Percentiles rank a stretch among this genome's conserved stretches.
phyloP scores from a whole-genome alignment of 1,140 invertebrate genomes.

The Acromyrmex charruanus region DNA sequence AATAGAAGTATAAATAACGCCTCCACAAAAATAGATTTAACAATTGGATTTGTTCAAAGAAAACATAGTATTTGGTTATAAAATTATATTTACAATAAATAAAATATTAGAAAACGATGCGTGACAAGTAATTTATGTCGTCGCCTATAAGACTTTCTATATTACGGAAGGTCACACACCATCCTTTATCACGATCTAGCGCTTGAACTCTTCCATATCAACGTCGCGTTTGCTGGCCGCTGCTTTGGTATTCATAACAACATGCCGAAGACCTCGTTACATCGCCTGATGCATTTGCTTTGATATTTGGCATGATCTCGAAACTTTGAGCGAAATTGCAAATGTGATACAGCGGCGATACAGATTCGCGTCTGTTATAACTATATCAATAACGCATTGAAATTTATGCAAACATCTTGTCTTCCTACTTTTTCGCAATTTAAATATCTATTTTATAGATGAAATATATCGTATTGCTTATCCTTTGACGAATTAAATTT shows the following conservation, averaged over 20 bases:
- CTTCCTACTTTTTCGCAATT: not conserved
- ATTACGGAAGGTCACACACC: slow-evolving; percentile 1
- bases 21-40: too few species aligned
- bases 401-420: not conserved
- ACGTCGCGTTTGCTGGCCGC: not conserved
- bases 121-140: slow-evolving; percentile 3
- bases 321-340: slow-evolving; percentile 37
- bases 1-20: too few species aligned
- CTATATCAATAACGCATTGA: not conserved
- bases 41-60: too few species aligned
- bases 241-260: slow-evolving; percentile 64
- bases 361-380: not conserved
- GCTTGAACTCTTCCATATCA: slow-evolving; percentile 42
- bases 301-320: slow-evolving; percentile 44
- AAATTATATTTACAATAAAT: too few species aligned
- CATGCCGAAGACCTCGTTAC: slow-evolving; percentile 36
- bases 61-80: too few species aligned
- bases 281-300: slow-evolving; percentile 23
- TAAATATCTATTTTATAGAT: not conserved
- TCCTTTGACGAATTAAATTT: not conserved
- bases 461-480: too few species aligned
- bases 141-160: not conserved
- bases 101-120: not conserved
- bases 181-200: not conserved
- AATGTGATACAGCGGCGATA: not conserved